Conservation (phyloP, 2,888 invertebrate species). For the Margaritifera margaritifera region DNA sequence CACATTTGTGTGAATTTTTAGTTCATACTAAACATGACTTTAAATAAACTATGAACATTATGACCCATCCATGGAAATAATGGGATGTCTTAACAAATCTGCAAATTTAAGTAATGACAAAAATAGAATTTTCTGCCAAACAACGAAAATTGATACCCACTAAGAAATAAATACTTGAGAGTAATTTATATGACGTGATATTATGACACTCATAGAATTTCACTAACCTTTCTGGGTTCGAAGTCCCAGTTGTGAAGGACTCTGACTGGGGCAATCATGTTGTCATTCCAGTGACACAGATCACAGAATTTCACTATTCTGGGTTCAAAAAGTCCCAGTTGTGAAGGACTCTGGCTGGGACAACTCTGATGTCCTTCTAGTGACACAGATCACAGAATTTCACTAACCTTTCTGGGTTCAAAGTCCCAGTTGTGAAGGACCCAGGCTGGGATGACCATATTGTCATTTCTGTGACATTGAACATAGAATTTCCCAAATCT, state of each 20-base stretch:
- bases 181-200: no score
- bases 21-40: no score
- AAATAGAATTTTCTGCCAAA: no score
- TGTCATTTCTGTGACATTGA: not conserved
- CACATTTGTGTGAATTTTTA: no score
- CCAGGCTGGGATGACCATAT: slow-evolving; percentile 70
- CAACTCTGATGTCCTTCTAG: not conserved
- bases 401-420: slow-evolving; percentile 74
- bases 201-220: not conserved
- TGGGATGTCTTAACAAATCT: no score
- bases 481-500: slow-evolving; percentile 63
- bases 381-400: not conserved
- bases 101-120: no score
- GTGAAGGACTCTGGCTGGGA: not conserved
- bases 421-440: slow-evolving; percentile 76
- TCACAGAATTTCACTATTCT: no score
- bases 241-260: slow-evolving; percentile 76
- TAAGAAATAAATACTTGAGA: no score
- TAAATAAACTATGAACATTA: no score
- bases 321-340: no score
- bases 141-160: no score
- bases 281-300: not conserved
- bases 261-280: slow-evolving; percentile 72
- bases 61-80: no score
- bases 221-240: slow-evolving; percentile 74